These are phyloP conservation scores for Capreolus pygargus DNA, from an alignment of 2,113 vertebrate genomes.

Conservation along the genomic window DNA sequence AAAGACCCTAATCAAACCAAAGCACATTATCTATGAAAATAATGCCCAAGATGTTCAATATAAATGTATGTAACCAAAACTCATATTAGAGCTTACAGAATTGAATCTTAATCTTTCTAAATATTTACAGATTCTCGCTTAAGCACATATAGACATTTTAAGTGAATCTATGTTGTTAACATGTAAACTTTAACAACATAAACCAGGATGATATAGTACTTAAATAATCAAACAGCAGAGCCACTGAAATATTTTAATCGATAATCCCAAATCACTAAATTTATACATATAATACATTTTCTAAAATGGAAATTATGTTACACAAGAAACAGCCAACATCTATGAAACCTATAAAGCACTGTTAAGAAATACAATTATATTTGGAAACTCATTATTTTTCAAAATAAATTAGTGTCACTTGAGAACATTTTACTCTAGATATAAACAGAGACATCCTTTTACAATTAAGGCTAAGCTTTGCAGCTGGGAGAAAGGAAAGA, in stretches of 20 bases:
- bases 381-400: conserved; percentile 39
- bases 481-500: not conserved
- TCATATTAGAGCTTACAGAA: not conserved
- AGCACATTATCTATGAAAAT: conserved; percentile 11
- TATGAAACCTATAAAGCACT: not conserved
- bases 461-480: not conserved
- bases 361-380: not conserved
- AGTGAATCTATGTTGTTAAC: not conserved
- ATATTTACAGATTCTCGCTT: not conserved
- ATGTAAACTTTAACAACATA: not conserved
- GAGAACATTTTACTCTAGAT: not conserved
- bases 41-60: not conserved
- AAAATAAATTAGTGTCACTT: not conserved
- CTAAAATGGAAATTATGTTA: not conserved
- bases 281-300: not conserved
- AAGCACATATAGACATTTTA: not conserved
- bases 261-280: not conserved
- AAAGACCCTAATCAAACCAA: not conserved
- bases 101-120: not conserved
- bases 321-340: not conserved
- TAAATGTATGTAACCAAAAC: not conserved
- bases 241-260: not conserved
- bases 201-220: not conserved
- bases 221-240: not conserved
- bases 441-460: not conserved